A percentile compares a stretch with the other conserved stretches of the same genome.
phyloP scores from a whole-genome alignment of 2,888 invertebrate genomes.

The Noctua comes region DNA sequence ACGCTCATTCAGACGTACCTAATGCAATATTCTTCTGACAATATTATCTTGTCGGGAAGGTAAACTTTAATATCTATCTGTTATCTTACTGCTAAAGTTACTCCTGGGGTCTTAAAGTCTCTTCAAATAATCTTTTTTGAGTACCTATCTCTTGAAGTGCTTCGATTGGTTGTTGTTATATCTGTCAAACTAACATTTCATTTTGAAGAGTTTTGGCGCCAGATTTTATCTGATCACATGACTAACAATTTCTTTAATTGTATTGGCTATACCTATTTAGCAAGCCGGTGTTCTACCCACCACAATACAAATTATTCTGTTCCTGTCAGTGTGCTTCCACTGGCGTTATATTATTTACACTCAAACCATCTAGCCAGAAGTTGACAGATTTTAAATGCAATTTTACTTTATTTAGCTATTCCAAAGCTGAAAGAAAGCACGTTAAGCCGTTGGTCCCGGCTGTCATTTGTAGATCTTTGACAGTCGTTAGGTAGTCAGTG shows the following conservation, averaged over 20 bases:
- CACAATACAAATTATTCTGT: slow-evolving; percentile 28
- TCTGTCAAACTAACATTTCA: background rate
- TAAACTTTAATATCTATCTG: background rate
- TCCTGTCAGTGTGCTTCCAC: slow-evolving; percentile 5
- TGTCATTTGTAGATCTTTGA: too few species aligned
- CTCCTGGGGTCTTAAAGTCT: background rate
- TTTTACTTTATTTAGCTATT: background rate
- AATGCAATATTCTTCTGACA: background rate
- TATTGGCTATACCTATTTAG: slow-evolving; percentile 12
- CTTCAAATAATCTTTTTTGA: slow-evolving; percentile 36
- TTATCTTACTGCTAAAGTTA: slow-evolving; percentile 13
- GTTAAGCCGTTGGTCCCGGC: too few species aligned
- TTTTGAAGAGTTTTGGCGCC: background rate
- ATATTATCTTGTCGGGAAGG: background rate
- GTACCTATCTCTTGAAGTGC: slow-evolving; percentile 16
- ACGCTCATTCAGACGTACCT: background rate
- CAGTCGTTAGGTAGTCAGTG: background rate
- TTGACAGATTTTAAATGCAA: background rate
- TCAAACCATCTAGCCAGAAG: background rate
- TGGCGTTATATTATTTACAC: background rate
- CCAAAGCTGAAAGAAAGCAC: too few species aligned
- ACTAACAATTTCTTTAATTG: slow-evolving; percentile 14
- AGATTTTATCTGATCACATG: slow-evolving; percentile 6
- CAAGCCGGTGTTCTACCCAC: background rate
- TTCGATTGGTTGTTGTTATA: slow-evolving; percentile 1